phyloP scores from a whole-genome alignment of 2,888 invertebrate genomes.

The Oasisia sp. region DNA sequence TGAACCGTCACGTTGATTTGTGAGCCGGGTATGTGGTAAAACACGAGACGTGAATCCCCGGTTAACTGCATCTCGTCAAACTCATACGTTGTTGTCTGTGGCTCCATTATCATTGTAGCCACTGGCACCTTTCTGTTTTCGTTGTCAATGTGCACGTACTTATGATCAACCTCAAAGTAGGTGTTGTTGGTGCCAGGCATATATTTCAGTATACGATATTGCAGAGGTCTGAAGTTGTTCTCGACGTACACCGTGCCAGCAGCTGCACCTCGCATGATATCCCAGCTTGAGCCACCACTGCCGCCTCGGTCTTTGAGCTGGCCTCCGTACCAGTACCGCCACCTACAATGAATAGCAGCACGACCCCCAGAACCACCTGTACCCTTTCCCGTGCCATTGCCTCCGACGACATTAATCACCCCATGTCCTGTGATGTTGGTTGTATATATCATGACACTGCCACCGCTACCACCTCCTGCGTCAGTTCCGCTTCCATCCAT shows the following conservation, averaged over 20 bases:
- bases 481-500: constrained; percentile 43
- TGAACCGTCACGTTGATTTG: constrained; percentile 45
- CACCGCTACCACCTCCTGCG: constrained; percentile 55
- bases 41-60: constrained; percentile 45
- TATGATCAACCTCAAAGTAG: constrained; percentile 48
- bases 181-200: constrained; percentile 41
- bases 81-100: constrained; percentile 44
- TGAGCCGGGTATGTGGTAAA: constrained; percentile 45
- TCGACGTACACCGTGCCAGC: constrained; percentile 54
- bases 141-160: constrained; percentile 51
- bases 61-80: constrained; percentile 53
- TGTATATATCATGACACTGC: constrained; percentile 48
- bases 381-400: constrained; percentile 44
- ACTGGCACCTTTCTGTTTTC: constrained; percentile 46
- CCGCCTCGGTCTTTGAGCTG: constrained; percentile 46
- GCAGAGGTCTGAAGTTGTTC: constrained; percentile 50
- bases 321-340: constrained; percentile 50
- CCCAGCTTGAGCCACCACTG: constrained; percentile 30
- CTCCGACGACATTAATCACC: constrained; percentile 49
- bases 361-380: constrained; percentile 53
- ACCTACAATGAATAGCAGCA: constrained; percentile 50
- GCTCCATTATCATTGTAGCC: constrained; percentile 51
- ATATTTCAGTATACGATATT: constrained; percentile 52
- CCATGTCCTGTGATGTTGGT: constrained; percentile 55
- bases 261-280: constrained; percentile 43